These are phyloP conservation scores for Jaculus jaculus DNA, from an alignment of 2,113 vertebrate genomes.

Conservation along the genomic window DNA sequence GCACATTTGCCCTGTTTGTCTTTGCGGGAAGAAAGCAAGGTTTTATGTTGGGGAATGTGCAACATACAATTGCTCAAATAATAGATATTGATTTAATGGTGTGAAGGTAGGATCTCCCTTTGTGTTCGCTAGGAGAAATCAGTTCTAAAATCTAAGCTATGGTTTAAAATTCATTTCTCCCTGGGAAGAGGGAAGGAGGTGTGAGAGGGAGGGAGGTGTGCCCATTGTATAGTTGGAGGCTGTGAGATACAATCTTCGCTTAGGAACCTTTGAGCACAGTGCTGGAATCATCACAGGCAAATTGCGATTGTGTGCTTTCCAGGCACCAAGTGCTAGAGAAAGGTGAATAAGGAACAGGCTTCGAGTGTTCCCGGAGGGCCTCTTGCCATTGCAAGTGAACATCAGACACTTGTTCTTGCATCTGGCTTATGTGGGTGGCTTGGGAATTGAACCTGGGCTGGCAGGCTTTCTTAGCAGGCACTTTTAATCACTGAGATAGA, in stretches of 20 bases:
- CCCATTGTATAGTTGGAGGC: slow-evolving; percentile 29
- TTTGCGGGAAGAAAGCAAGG: slow-evolving; percentile 32
- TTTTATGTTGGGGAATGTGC: neutral
- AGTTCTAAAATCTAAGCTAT: slow-evolving; percentile 7
- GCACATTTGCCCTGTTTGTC: neutral
- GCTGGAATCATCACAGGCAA: neutral
- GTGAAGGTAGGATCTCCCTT: neutral
- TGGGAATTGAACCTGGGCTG: too few species aligned
- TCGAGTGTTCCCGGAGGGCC: too few species aligned
- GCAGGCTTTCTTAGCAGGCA: too few species aligned
- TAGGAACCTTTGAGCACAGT: neutral
- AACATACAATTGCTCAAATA: neutral
- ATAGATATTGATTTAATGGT: neutral
- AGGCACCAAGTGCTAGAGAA: neutral
- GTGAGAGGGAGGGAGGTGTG: neutral
- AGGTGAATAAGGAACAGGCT: neutral
- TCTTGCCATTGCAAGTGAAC: too few species aligned
- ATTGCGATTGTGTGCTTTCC: neutral
- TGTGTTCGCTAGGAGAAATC: slow-evolving; percentile 22
- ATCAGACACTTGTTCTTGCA: too few species aligned
- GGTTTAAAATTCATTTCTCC: slow-evolving; percentile 39
- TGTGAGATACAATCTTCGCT: neutral
- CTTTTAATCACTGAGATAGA: too few species aligned
- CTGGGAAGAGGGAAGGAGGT: neutral
- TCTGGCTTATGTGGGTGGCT: too few species aligned